Conservation (phyloP, 2,888 invertebrate species). For the Parelbella ahira region DNA sequence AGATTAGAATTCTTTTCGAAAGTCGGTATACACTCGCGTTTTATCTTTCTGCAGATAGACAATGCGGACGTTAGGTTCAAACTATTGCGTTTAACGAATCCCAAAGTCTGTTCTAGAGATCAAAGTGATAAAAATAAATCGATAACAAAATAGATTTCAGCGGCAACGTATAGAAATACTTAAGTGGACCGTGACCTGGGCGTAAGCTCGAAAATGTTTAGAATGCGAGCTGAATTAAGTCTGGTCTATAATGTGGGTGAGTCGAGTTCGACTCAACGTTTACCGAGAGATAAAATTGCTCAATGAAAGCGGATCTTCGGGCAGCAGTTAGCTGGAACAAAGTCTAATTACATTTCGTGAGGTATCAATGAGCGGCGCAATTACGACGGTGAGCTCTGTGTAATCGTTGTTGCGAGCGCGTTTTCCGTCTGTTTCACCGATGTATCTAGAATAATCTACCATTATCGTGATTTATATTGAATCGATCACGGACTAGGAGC, state of each 20-base stretch:
- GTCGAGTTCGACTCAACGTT: slow-evolving; percentile 47
- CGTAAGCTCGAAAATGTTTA: slow-evolving; percentile 25
- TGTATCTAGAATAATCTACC: slow-evolving; percentile 74
- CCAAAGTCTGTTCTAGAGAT: slow-evolving; percentile 6
- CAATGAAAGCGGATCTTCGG: slow-evolving; percentile 53
- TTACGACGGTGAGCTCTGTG: slow-evolving; percentile 65
- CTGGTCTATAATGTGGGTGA: slow-evolving; percentile 22
- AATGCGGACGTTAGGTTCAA: slow-evolving; percentile 1
- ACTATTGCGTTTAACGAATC: slow-evolving; percentile 4
- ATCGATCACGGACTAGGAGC: slow-evolving; percentile 61
- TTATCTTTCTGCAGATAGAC: slow-evolving; percentile 2
- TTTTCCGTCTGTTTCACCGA: slow-evolving; percentile 71
- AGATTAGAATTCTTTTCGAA: too few species aligned
- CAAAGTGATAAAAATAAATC: slow-evolving; percentile 14
- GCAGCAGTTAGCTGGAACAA: slow-evolving; percentile 63
- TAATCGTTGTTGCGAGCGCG: slow-evolving; percentile 65
- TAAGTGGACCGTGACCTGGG: slow-evolving; percentile 25
- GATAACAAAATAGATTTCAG: slow-evolving; percentile 11
- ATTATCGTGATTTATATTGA: slow-evolving; percentile 77
- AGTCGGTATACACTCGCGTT: too few species aligned
- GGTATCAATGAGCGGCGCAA: slow-evolving; percentile 74
- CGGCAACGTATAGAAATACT: slow-evolving; percentile 13
- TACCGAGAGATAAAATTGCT: slow-evolving; percentile 57
- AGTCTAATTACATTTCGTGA: slow-evolving; percentile 74
- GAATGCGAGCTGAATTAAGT: slow-evolving; percentile 26